A percentile compares a stretch with the other conserved stretches of the same genome.
phyloP scores from a whole-genome alignment of 1,140 invertebrate species.

The Leptinotarsa texana region DNA sequence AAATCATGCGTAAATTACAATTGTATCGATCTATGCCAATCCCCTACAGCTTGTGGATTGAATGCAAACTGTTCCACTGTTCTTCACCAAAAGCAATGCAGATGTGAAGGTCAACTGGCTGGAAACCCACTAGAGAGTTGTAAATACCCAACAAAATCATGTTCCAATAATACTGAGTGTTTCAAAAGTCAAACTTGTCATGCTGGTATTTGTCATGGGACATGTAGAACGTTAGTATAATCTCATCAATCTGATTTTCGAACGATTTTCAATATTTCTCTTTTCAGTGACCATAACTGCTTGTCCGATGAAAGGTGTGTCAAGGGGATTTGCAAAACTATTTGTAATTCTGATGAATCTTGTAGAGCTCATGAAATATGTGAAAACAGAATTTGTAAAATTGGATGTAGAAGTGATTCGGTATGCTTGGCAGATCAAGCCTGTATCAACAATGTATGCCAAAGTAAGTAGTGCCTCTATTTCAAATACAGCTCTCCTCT shows the following conservation, averaged over 20 bases:
- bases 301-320: constrained; percentile 83
- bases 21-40: constrained; percentile 74
- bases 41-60: constrained; percentile 79
- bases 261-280: constrained; percentile 14
- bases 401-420: constrained; percentile 82
- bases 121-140: constrained; percentile 78
- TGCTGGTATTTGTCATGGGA: constrained; percentile 72
- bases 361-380: constrained; percentile 83
- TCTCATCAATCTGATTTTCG: not conserved
- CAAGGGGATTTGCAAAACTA: constrained; percentile 75
- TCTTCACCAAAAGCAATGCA: constrained; percentile 74
- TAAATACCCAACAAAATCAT: constrained; percentile 67
- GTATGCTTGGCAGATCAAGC: constrained; percentile 74
- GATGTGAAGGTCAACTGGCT: constrained; percentile 70
- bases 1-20: constrained; percentile 75
- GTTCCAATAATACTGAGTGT: constrained; percentile 69
- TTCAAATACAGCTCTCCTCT: too few relatives aligned
- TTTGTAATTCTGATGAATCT: constrained; percentile 82
- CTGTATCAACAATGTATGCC: constrained; percentile 81
- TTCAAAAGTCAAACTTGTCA: constrained; percentile 70
- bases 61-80: constrained; percentile 74
- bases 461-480: constrained; percentile 59
- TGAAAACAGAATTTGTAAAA: constrained; percentile 81
- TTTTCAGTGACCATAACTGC: constrained; percentile 76
- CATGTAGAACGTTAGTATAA: constrained; percentile 65